A percentile compares a stretch with the other conserved stretches of the same genome.
These are phyloP conservation scores for Drosophila dunni DNA, from an alignment of 1,140 invertebrate species.

Conservation along the genomic window DNA sequence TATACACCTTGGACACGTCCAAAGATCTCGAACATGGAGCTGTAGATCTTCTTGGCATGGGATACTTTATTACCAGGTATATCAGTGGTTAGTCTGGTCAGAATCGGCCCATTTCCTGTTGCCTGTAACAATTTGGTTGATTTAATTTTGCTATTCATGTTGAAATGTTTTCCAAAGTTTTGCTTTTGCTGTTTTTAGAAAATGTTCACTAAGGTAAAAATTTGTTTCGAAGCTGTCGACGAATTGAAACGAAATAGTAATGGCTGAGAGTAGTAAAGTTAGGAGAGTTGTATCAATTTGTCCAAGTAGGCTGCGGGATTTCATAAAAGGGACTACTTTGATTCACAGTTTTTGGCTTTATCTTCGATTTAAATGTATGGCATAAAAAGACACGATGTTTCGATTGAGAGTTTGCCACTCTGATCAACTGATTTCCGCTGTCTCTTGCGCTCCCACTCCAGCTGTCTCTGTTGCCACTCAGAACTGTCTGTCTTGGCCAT, in stretches of 20 bases:
- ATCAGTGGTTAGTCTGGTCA: neutral
- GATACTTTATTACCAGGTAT: constrained; percentile 5
- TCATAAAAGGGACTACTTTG: neutral
- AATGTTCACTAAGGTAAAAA: neutral
- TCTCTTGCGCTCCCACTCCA: neutral
- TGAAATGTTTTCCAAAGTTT: neutral
- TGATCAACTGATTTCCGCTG: constrained; percentile 38
- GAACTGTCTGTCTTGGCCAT: constrained; percentile 25
- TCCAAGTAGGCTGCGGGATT: neutral
- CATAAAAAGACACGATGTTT: constrained; percentile 29
- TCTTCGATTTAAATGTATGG: constrained; percentile 13
- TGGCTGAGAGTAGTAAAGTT: too few relatives aligned
- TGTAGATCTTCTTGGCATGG: constrained; percentile 29
- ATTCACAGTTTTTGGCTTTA: neutral
- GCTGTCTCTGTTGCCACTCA: neutral
- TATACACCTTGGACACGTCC: constrained; percentile 57
- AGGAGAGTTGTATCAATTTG: neutral
- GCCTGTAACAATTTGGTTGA: constrained; percentile 30
- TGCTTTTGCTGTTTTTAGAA: neutral
- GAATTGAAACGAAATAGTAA: constrained; percentile 2
- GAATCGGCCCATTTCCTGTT: neutral
- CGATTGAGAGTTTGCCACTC: constrained; percentile 26
- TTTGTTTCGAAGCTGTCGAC: constrained; percentile 3
- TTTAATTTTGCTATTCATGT: constrained; percentile 59
- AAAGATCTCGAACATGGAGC: constrained; percentile 56